A percentile compares a stretch with the other conserved stretches of the same genome.
Conservation (phyloP, 2,113 vertebrate species). For the Pan paniscus region DNA sequence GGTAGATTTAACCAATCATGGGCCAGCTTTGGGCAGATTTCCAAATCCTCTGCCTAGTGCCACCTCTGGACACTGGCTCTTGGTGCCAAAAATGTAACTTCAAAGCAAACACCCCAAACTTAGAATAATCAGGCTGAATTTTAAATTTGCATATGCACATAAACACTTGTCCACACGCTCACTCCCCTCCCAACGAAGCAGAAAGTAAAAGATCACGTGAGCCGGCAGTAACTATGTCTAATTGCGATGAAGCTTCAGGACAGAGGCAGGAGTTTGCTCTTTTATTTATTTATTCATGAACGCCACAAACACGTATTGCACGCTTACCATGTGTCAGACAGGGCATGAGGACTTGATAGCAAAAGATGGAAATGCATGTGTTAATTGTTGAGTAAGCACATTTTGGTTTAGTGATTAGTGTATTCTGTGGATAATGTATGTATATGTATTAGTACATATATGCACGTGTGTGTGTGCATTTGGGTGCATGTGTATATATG, state of each 20-base stretch:
- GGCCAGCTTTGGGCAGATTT: neutral
- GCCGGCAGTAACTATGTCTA: neutral
- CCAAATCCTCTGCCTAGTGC: neutral
- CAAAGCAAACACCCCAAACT: slow-evolving; percentile 27
- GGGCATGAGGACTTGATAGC: neutral
- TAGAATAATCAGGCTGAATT: neutral
- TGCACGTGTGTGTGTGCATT: neutral
- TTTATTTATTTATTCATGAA: neutral
- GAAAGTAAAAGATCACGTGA: neutral
- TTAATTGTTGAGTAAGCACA: neutral
- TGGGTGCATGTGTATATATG: neutral
- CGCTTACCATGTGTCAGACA: neutral
- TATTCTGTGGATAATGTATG: neutral
- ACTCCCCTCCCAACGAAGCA: neutral
- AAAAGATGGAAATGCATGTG: neutral
- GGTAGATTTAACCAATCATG: neutral
- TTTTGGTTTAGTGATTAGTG: neutral
- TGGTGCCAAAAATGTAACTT: slow-evolving; percentile 27
- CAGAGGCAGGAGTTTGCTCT: neutral
- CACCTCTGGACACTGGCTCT: neutral
- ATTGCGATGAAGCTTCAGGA: neutral
- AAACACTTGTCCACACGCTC: neutral
- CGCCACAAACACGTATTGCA: neutral
- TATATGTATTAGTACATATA: neutral
- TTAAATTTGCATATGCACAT: slow-evolving; percentile 50